Evolutionary conservation across 2,113 vertebrate species (phyloP).

Genomic region (Pelmatolapia mariae): DNA sequence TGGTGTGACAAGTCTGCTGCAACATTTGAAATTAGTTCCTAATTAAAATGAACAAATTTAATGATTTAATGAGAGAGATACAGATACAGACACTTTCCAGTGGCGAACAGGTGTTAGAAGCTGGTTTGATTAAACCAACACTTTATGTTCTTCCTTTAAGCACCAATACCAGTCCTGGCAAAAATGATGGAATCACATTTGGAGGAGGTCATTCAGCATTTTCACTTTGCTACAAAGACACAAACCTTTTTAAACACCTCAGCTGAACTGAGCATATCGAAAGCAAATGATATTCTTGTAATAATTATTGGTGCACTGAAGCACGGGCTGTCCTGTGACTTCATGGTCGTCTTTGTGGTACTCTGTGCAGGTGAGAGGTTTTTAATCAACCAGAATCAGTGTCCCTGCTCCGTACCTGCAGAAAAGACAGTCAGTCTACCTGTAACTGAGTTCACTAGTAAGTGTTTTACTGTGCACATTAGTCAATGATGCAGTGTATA

Average conservation of each 20-base stretch:
- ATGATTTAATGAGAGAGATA: neutral
- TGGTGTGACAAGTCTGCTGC: neutral
- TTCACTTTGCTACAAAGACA: neutral
- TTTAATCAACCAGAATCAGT: neutral
- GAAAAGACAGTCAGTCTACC: neutral
- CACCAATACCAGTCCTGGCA: neutral
- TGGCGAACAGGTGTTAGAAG: neutral
- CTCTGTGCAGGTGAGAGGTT: neutral
- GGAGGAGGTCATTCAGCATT: neutral
- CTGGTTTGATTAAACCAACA: neutral
- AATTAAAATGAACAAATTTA: neutral
- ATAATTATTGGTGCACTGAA: neutral
- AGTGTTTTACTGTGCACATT: neutral
- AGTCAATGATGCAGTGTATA: neutral
- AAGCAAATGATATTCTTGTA: neutral
- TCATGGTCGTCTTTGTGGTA: neutral
- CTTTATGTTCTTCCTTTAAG: neutral
- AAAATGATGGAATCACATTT: neutral
- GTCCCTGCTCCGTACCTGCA: neutral
- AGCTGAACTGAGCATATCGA: rapidly evolving
- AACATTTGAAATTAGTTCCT: neutral
- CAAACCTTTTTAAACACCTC: neutral
- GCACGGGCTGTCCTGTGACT: neutral
- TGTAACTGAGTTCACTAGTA: neutral
- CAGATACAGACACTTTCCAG: neutral